phyloP scores from a whole-genome alignment of 2,113 vertebrate species.

The Perognathus longimembris region DNA sequence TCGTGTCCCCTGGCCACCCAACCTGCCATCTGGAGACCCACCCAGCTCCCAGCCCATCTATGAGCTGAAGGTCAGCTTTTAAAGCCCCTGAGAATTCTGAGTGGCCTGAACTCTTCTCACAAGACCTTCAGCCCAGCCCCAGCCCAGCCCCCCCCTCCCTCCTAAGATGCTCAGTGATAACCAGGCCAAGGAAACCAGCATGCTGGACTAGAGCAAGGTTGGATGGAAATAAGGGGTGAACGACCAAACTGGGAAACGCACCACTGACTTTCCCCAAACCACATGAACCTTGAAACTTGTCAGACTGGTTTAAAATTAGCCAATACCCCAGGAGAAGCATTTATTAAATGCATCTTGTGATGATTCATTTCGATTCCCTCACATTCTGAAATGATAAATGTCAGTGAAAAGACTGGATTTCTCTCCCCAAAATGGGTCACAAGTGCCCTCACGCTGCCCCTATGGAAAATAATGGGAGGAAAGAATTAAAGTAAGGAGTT shows the following conservation, averaged over 20 bases:
- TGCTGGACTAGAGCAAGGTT: neutral
- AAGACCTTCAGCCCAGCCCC: neutral
- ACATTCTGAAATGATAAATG: constrained; percentile 68
- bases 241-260: constrained; percentile 36
- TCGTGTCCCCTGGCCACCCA: neutral
- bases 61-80: neutral
- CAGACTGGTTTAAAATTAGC: constrained; percentile 80
- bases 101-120: neutral
- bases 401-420: constrained; percentile 48
- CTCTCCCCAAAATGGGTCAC: neutral
- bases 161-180: constrained; percentile 33
- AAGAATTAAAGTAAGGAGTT: neutral
- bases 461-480: neutral
- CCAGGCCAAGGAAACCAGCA: neutral
- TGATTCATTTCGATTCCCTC: constrained; percentile 73
- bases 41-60: neutral
- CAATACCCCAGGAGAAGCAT: constrained; percentile 74
- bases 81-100: neutral
- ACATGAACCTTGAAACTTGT: constrained; percentile 78
- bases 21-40: neutral
- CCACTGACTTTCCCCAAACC: constrained; percentile 64
- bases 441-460: neutral
- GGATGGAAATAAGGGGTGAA: constrained; percentile 6
- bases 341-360: constrained; percentile 76
- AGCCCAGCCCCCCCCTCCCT: neutral